Evolutionary conservation across 23 tunicate genomes (phyloP).

Genomic region (Diplosoma virens): DNA sequence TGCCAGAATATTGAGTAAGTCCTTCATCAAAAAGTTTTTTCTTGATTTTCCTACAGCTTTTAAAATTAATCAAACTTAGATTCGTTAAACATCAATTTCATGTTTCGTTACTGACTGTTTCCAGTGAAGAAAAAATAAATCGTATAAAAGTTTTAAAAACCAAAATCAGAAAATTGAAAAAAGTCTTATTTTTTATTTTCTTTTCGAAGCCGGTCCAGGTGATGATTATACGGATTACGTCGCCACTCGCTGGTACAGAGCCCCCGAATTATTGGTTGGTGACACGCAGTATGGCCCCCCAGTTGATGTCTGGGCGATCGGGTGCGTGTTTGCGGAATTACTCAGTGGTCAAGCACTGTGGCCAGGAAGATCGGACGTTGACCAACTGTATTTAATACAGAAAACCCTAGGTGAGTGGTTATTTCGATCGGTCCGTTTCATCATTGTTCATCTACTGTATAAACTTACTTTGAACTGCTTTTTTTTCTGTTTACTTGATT

Average conservation of each 20-base stretch:
- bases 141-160: too few species aligned
- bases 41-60: background rate
- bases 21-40: background rate
- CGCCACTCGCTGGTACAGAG: slow-evolving; percentile 98
- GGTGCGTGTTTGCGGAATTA: slow-evolving; percentile 96
- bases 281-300: slow-evolving; percentile 99
- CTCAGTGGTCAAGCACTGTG: slow-evolving; percentile 91
- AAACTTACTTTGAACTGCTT: background rate
- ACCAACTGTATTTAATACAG: slow-evolving; percentile 91
- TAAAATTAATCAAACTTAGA: background rate
- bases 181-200: background rate
- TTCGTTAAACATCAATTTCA: too few species aligned
- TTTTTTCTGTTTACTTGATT: background rate
- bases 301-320: slow-evolving; percentile 99
- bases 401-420: slow-evolving; percentile 73
- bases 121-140: too few species aligned
- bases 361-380: slow-evolving; percentile 99
- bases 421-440: background rate
- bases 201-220: slow-evolving; percentile 90
- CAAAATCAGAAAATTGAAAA: too few species aligned
- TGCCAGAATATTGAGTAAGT: slow-evolving; percentile 96
- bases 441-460: background rate
- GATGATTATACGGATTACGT: slow-evolving; percentile 98
- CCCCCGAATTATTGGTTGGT: slow-evolving; percentile 95
- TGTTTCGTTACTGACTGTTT: too few species aligned